Percentiles rank a stretch among this genome's conserved stretches.
phyloP scores from a whole-genome alignment of 1,140 invertebrate genomes.

The Drosophila gunungcola region DNA sequence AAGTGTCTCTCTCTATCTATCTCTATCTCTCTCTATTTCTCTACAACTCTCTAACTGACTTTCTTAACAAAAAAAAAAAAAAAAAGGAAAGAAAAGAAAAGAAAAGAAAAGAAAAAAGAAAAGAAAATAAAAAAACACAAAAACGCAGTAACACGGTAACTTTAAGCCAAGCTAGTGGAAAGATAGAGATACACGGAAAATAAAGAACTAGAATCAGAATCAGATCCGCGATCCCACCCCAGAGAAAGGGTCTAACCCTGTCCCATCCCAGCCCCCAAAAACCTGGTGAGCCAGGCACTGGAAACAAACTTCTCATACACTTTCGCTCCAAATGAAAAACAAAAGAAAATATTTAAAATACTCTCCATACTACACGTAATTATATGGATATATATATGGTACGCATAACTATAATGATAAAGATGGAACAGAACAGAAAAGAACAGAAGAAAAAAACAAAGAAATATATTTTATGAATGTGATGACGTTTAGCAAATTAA shows the following conservation, averaged over 20 bases:
- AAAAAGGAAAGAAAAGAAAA: background rate
- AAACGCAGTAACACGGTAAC: slow-evolving; percentile 3
- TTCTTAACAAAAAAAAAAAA: background rate
- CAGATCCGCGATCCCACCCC: slow-evolving; percentile 50
- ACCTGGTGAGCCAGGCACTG: slow-evolving; percentile 6
- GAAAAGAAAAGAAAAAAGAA: background rate
- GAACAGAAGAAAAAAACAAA: background rate
- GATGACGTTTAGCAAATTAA: slow-evolving; percentile 60
- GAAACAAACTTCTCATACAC: slow-evolving; percentile 21
- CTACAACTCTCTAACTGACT: slow-evolving; percentile 18
- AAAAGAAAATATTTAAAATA: slow-evolving; percentile 33
- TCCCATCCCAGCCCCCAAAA: slow-evolving; percentile 18
- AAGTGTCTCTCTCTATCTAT: slow-evolving; percentile 32
- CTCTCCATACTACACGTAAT: slow-evolving; percentile 43
- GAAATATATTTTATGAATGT: slow-evolving; percentile 70
- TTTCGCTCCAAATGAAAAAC: slow-evolving; percentile 28
- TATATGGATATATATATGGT: slow-evolving; percentile 31
- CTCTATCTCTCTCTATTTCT: slow-evolving; percentile 19
- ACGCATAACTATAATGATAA: slow-evolving; percentile 31
- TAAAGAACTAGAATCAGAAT: slow-evolving; percentile 7
- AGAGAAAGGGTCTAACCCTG: slow-evolving; percentile 50
- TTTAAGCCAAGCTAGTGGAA: slow-evolving; percentile 34
- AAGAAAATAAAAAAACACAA: background rate
- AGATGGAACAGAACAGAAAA: background rate
- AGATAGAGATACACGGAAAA: slow-evolving; percentile 7